These are phyloP conservation scores for Scaptomyza reducta DNA, from an alignment of 2,888 invertebrate genomes.

Conservation along the genomic window DNA sequence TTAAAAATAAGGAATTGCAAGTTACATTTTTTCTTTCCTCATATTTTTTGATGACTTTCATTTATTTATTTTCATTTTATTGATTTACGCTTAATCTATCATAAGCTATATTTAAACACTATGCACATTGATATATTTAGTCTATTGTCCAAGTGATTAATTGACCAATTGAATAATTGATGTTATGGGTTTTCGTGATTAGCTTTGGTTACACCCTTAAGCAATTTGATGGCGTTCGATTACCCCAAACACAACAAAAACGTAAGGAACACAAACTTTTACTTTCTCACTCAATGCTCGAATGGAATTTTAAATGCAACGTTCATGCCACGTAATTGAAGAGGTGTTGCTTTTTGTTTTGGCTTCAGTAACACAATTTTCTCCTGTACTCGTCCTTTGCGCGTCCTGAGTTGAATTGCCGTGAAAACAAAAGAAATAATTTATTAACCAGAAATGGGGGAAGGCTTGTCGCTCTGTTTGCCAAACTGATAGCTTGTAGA, in stretches of 20 bases:
- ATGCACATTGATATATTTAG: background rate
- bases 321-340: conserved; percentile 48
- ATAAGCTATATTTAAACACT: background rate
- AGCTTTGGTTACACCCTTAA: conserved; percentile 25
- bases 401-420: background rate
- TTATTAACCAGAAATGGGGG: conserved; percentile 40
- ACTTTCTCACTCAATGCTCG: background rate
- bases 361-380: background rate
- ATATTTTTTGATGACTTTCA: background rate
- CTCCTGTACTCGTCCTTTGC: background rate
- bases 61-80: background rate
- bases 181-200: conserved; percentile 33
- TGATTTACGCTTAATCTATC: background rate
- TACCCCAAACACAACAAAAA: conserved; percentile 19
- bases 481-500: conserved; percentile 23
- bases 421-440: conserved; percentile 44
- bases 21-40: too few species aligned
- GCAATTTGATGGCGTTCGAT: conserved; percentile 34
- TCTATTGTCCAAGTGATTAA: conserved; percentile 18
- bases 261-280: background rate
- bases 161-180: conserved; percentile 42
- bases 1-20: too few species aligned
- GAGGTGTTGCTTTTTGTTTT: conserved; percentile 47
- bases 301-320: conserved; percentile 61
- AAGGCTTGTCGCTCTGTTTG: background rate